Base-by-base conservation (phyloP, 2,888 invertebrate genomes). In the Mimas tiliae region DNA sequence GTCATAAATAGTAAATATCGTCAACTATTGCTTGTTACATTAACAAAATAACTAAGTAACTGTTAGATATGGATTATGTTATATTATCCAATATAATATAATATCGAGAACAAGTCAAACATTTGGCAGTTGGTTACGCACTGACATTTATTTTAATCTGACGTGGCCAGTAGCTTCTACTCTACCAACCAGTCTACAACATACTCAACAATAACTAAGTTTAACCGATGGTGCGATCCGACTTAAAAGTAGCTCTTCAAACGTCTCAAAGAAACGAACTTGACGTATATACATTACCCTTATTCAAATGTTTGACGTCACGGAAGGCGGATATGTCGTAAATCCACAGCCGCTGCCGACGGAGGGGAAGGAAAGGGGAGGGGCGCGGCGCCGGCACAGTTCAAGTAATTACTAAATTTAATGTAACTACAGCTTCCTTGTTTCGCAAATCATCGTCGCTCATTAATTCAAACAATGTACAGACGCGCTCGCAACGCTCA, bases 361-460 rank as follows among this genome's bases (percentile, higher is more conserved):
- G 45, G 51, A 65, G 69, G 66, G 58, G 63, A 66, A 63, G 67
- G 70, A 75, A 73, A 71, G 75, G 77, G 72, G 70, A 65, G 73
- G 55, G 69, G 70, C 68, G 76, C 72, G 79, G 82, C 80, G 82
- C 80, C 75, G 77, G 73, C 69, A 72, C 74, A 74, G 76, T 69
- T 75, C 72, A 68, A 80, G 82, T 88, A 89, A 91, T 90, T 88
- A 89, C 85, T 77, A 76, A 82, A 83, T 83, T 79, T 85, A 84
- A 88, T 86, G 81, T 82, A 79, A 78, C 80, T 77, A 75, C 83
- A 81, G 82, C 78, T 87, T 83, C 81, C 83, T 79, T 82, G 85
- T 91, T 91, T 87, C 83, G 91, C 92, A 90, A 90, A 91, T 92
- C 92, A 92, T 92, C 84, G 81, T 84, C 74, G 77, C 76, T 90